Evolutionary conservation across 2,888 invertebrate genomes (phyloP).

Genomic region (Hartigia nigra): DNA sequence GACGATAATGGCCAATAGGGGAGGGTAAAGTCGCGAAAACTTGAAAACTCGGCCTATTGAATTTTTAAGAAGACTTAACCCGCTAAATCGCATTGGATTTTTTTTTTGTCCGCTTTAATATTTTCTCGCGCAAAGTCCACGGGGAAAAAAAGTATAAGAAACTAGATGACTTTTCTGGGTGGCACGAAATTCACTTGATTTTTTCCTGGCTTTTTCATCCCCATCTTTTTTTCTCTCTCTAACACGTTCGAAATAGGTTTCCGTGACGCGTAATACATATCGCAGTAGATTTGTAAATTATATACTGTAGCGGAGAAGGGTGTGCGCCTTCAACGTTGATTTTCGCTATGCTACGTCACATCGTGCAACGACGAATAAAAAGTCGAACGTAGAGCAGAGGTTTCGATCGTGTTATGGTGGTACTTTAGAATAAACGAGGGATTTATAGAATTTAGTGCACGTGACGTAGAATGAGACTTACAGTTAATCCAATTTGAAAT

Average conservation of each 20-base stretch:
- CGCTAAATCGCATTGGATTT: background rate
- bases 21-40: background rate
- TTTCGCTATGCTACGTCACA: background rate
- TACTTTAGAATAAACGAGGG: conserved; percentile 2
- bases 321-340: background rate
- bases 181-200: background rate
- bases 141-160: background rate
- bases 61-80: background rate
- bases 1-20: background rate
- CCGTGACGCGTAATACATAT: too few relatives aligned
- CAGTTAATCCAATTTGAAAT: conserved; percentile 9
- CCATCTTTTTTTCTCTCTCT: background rate
- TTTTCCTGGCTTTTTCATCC: background rate
- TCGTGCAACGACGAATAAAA: background rate
- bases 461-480: background rate
- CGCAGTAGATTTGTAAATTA: too few relatives aligned
- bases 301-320: too few relatives aligned
- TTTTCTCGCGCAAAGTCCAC: background rate
- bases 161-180: background rate
- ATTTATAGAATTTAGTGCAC: background rate
- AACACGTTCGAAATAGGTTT: too few relatives aligned
- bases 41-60: background rate
- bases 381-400: background rate
- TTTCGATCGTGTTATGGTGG: background rate
- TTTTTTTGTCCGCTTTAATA: background rate